phyloP scores from a whole-genome alignment of 2,888 invertebrate genomes.

The Phengaris alcon region DNA sequence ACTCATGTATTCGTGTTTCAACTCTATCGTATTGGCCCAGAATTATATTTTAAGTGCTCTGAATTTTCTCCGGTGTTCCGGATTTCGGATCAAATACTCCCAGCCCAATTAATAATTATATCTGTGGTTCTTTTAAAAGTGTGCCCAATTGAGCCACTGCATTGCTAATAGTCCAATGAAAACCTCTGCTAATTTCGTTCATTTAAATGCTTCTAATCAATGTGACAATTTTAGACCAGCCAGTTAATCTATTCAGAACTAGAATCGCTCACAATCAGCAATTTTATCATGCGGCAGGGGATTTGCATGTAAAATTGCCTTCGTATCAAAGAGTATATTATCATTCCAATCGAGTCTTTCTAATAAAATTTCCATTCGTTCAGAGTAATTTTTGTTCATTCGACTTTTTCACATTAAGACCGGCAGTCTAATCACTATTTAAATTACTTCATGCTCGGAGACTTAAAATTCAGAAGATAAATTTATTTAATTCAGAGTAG shows the following conservation, averaged over 20 bases:
- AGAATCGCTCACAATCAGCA: background rate
- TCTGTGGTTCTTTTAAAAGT: background rate
- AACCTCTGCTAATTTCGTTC: background rate
- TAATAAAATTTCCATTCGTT: background rate
- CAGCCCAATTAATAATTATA: too few relatives aligned
- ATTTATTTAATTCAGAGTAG: too few relatives aligned
- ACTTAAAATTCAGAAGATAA: too few relatives aligned
- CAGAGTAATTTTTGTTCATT: background rate
- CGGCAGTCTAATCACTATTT: background rate
- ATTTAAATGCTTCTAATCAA: background rate
- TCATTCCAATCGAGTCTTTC: background rate
- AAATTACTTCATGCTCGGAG: background rate
- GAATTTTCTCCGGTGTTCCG: too few relatives aligned
- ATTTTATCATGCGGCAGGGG: background rate
- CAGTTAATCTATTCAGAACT: background rate
- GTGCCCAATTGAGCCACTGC: background rate
- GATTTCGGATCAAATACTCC: too few relatives aligned
- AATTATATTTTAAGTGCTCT: too few relatives aligned
- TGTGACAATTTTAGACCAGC: background rate
- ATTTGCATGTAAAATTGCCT: constrained; percentile 6
- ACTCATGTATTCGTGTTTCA: too few relatives aligned
- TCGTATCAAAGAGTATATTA: constrained; percentile 15
- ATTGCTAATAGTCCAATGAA: background rate
- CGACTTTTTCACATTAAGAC: background rate
- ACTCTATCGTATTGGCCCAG: too few relatives aligned